Base-by-base conservation (phyloP, 2,888 invertebrate species). In the Desoria tigrina region DNA sequence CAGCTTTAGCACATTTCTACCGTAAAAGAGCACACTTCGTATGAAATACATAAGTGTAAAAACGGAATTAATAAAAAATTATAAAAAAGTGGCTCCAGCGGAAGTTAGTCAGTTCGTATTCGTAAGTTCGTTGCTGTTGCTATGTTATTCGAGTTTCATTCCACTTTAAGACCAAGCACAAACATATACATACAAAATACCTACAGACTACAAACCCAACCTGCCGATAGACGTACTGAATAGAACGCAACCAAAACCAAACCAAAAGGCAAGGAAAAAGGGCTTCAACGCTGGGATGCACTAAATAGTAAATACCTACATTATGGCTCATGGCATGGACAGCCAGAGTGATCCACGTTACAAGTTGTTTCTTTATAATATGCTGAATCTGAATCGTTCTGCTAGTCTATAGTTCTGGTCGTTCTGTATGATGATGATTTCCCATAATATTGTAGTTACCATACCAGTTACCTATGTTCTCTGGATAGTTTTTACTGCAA, bases 61-160 rank as follows among this genome's bases (percentile, higher is more conserved):
- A 51, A 23, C n/a, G 24, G 27, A 53, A 59, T 62, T 50, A 55
- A 62, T 45, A 62, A 11, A 45, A 45, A 55, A 62, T 45, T 60
- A 11, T 11, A 45, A 66, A 70, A 71, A 71, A 71, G 71, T 60
- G 59, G 71, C 65, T 67, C 65, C 71, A 71, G 68, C 71, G 71
- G 71, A 71, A 71, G 71, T 70, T 51, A 51, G 51, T 51, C 51
- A 51, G 51, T 26, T 24, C 6, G 45, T 45, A 32, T 32, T 27
- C 21, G 27, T 26, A 51, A 51, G 51, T 51, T 51, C 51, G 51
- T 51, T 51, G 51, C 51, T 51, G 51, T 51, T 51, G 51, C 51
- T 51, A 51, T 27, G 51, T 51, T 23, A 16, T 45, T 45, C 45
- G 32, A 32, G 45, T 45, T 45, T 45, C 45, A 45, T 45, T 45